These are phyloP conservation scores for Anoncus sp. DNA, from an alignment of 2,888 invertebrate genomes.

Conservation along the genomic window DNA sequence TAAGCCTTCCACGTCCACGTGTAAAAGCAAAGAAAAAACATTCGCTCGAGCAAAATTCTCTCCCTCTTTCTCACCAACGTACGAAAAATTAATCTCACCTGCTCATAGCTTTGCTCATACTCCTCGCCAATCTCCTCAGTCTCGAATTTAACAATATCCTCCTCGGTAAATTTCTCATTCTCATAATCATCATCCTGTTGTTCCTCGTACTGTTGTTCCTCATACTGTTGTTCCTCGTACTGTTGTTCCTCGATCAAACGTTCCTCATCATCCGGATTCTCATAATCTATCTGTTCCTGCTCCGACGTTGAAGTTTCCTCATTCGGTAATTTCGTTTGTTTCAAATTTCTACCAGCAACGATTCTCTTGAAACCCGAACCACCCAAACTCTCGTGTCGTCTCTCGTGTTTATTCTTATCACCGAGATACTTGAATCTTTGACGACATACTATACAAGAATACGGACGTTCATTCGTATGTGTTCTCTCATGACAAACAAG, in stretches of 20 bases:
- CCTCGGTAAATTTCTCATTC: constrained; percentile 67
- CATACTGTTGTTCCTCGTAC: constrained; percentile 64
- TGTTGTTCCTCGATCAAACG: constrained; percentile 54
- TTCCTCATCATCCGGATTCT: constrained; percentile 63
- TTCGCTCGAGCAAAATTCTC: too few relatives aligned
- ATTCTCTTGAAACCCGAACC: constrained; percentile 81
- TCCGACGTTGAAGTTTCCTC: constrained; percentile 75
- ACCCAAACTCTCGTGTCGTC: constrained; percentile 80
- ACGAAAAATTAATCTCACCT: constrained; percentile 42
- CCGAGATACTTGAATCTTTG: constrained; percentile 81
- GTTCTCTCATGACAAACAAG: constrained; percentile 82
- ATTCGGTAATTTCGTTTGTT: constrained; percentile 65
- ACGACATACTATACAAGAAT: constrained; percentile 80
- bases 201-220: constrained; percentile 48
- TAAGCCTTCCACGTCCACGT: too few relatives aligned
- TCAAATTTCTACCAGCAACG: constrained; percentile 77
- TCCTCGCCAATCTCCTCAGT: constrained; percentile 49
- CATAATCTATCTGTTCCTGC: constrained; percentile 71
- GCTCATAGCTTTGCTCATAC: constrained; percentile 63
- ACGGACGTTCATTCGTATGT: constrained; percentile 81
- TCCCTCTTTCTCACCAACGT: too few relatives aligned
- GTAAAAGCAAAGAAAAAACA: too few relatives aligned
- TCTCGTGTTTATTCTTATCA: constrained; percentile 81
- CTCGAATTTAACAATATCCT: constrained; percentile 58
- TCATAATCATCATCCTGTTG: constrained; percentile 63